phyloP scores from a whole-genome alignment of 2,113 vertebrate species.

The Lepus timidus region DNA sequence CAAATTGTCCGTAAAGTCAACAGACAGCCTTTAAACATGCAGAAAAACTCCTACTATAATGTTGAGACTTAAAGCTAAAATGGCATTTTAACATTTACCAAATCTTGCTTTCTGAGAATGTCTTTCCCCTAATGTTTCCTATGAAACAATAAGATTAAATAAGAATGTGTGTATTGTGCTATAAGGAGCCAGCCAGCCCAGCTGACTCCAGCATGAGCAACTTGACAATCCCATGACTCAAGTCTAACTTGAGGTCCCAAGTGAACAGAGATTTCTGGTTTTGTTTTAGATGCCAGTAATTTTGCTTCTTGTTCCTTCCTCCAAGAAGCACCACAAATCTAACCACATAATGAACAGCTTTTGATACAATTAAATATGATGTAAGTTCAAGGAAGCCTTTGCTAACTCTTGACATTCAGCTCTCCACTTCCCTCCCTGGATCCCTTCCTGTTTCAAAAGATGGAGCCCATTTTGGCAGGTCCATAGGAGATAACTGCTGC shows the following conservation, averaged over 20 bases:
- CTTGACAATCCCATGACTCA: constrained; percentile 66
- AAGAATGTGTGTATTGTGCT: constrained; percentile 49
- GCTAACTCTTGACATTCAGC: constrained; percentile 56
- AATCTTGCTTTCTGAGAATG: constrained; percentile 55
- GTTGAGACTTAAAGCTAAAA: constrained; percentile 45
- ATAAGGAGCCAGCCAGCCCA: background rate
- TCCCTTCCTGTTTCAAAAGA: constrained; percentile 1
- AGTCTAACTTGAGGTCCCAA: constrained; percentile 68
- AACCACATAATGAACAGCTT: constrained; percentile 76
- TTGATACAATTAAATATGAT: constrained; percentile 76
- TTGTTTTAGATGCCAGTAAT: constrained; percentile 64
- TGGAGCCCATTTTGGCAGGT: background rate
- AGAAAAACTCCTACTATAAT: background rate
- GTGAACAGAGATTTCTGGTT: constrained; percentile 71
- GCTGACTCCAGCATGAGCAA: constrained; percentile 61
- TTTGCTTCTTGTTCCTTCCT: constrained; percentile 63
- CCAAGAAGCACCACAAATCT: constrained; percentile 56
- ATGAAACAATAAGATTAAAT: constrained; percentile 43
- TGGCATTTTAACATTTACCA: constrained; percentile 4
- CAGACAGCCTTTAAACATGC: background rate
- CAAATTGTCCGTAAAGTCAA: background rate
- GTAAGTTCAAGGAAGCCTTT: constrained; percentile 60
- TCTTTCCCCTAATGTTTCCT: background rate
- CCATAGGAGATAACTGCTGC: constrained; percentile 41
- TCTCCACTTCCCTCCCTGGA: background rate